Evolutionary conservation across 2,113 vertebrate species (phyloP), one percentile per base, ranked within the genome.

Genomic region (Excalfactoria chinensis): DNA sequence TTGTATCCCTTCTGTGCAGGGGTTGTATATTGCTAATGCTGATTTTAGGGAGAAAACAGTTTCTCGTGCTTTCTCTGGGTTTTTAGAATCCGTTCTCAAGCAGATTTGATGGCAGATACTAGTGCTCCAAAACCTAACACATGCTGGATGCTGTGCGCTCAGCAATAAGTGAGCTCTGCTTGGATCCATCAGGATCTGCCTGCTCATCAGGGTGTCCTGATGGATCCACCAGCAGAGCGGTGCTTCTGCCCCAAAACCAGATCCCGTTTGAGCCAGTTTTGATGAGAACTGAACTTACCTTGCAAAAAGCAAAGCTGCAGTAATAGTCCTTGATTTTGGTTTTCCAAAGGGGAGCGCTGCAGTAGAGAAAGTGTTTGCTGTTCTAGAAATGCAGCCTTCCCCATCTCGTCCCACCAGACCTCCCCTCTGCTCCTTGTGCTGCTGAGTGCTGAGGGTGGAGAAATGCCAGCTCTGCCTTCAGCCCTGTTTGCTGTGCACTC

Each of bases 81-180:
- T 84, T 72, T 79, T 9, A 43, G 75, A 9, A 0, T 10, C 10
- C 1, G 2, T 30, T 78, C 67, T 26, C 7, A 37, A 19, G 73
- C 20, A 58, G 9, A 9, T 49, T 46, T 21, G 21, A 9, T 44
- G 41, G n/a, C 49, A 4, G 11, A 44, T 10, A 18, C 32, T 23
- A 6, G 30, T 3, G 43, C 35, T 59, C 1, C 6, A 5, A 5
- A 20, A 11, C 2, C 37, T 14, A 44, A 13, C 0, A 43, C 26
- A 2, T 0, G 3, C 59, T 25, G 2, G 6, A 7, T 6, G 0
- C 82, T 16, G 35, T 22, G 81, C 59, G 7, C 55, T 9, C 6
- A 21, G 71, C 17, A 20, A 28, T 11, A 78, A 82, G 58, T 32
- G 51, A 28, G 46, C 22, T 19, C 1, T 75, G 21, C 35, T 17